phyloP scores from a whole-genome alignment of 2,113 vertebrate genomes.

The Henicopernis longicauda region DNA sequence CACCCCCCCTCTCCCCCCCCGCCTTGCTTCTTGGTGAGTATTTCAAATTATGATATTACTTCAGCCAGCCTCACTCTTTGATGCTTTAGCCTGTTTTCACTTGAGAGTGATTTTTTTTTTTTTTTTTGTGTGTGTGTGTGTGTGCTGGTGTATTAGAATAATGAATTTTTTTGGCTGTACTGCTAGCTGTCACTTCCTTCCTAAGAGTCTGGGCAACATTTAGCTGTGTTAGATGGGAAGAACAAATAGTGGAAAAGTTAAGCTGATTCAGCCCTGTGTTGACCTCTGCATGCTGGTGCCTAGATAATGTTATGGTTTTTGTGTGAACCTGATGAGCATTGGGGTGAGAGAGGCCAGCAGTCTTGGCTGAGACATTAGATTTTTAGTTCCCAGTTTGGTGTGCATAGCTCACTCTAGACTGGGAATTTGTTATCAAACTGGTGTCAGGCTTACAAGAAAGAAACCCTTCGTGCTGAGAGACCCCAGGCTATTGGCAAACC shows the following conservation, averaged over 20 bases:
- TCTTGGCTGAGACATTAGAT: background rate
- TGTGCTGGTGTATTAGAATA: background rate
- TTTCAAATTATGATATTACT: background rate
- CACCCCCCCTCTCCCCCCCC: background rate
- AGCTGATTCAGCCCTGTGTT: background rate
- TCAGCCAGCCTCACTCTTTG: background rate
- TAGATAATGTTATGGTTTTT: background rate
- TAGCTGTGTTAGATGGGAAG: background rate
- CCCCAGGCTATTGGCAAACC: background rate
- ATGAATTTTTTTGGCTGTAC: background rate
- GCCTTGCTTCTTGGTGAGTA: background rate
- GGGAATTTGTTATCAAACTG: background rate
- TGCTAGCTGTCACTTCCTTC: background rate
- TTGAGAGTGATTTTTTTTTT: background rate
- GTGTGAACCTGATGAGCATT: background rate
- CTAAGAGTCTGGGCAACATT: background rate
- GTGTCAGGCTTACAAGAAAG: background rate
- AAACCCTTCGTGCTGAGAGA: background rate
- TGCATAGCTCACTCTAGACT: background rate
- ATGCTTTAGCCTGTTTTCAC: background rate
- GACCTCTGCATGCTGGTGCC: background rate
- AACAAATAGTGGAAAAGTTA: background rate
- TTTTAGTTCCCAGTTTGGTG: background rate
- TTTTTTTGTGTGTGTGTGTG: background rate
- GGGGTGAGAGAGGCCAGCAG: background rate